phyloP scores from a whole-genome alignment of 2,113 vertebrate genomes.

The Rhineura floridana region DNA sequence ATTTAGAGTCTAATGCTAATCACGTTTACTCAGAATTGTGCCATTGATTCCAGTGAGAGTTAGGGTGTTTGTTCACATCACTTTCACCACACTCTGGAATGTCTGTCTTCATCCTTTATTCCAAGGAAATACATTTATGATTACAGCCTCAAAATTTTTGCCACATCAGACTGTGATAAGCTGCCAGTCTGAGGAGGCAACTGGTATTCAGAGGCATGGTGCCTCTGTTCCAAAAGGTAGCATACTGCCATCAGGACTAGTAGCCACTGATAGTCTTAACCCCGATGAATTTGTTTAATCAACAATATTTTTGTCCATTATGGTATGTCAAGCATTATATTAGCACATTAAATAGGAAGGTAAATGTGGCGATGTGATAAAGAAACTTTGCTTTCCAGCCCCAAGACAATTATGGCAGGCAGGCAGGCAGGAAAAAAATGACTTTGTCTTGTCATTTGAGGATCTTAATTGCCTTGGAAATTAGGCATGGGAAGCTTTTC shows the following conservation, averaged over 20 bases:
- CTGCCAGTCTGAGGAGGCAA: too few species aligned
- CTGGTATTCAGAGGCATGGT: too few species aligned
- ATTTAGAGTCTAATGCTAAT: neutral
- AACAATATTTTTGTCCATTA: too few species aligned
- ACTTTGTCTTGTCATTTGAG: constrained; percentile 42
- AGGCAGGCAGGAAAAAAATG: neutral
- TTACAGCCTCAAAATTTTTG: neutral
- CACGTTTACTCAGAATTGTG: neutral
- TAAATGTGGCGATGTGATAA: neutral
- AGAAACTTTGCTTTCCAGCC: constrained; percentile 25
- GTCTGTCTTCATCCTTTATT: neutral
- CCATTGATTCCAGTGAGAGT: neutral
- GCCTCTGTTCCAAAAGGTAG: too few species aligned
- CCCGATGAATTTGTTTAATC: too few species aligned
- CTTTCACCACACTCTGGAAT: neutral
- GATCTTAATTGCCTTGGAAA: constrained; percentile 48
- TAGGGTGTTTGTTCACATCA: neutral
- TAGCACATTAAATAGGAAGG: neutral
- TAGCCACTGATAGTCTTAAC: too few species aligned
- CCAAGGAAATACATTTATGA: neutral
- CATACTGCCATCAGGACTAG: too few species aligned
- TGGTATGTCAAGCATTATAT: neutral
- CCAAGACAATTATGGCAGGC: constrained; percentile 20
- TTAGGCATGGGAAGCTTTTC: constrained; percentile 45
- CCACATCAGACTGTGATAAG: neutral